These are phyloP conservation scores for Hippocampus guttulatus DNA, from an alignment of 2,113 vertebrate species.

Conservation along the genomic window DNA sequence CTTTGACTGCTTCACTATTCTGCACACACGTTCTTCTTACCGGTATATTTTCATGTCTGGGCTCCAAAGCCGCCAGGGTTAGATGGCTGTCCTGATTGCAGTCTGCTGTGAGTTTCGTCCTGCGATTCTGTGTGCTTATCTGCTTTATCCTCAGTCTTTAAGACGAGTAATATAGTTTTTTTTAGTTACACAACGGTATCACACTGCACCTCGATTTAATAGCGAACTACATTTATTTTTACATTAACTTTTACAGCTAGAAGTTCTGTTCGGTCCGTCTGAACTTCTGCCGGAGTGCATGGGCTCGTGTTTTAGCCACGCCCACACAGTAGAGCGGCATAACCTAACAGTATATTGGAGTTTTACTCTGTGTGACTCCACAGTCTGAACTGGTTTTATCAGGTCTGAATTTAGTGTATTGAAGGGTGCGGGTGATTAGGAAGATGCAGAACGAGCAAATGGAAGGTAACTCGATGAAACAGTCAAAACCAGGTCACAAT, in stretches of 20 bases:
- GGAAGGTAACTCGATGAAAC: too few relatives aligned
- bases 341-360: too few relatives aligned
- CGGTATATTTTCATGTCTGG: slow-evolving; percentile 30
- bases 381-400: too few relatives aligned
- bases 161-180: slow-evolving; percentile 26
- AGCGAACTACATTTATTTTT: slow-evolving; percentile 12
- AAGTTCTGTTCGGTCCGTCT: background rate
- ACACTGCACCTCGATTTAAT: slow-evolving; percentile 13
- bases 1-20: slow-evolving; percentile 45
- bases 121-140: slow-evolving; percentile 14
- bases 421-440: too few relatives aligned
- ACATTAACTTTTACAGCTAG: background rate
- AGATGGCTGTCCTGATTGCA: slow-evolving; percentile 62
- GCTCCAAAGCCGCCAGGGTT: slow-evolving; percentile 29
- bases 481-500: too few relatives aligned
- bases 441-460: too few relatives aligned
- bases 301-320: too few relatives aligned
- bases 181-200: slow-evolving; percentile 10
- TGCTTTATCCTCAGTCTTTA: slow-evolving; percentile 35
- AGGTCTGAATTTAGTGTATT: too few relatives aligned
- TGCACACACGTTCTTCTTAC: slow-evolving; percentile 7
- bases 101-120: slow-evolving; percentile 39
- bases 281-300: too few relatives aligned
- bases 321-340: too few relatives aligned
- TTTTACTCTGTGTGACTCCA: too few relatives aligned